Conservation (phyloP, 2,113 vertebrate genomes). For the Sylvilagus bachmani region DNA sequence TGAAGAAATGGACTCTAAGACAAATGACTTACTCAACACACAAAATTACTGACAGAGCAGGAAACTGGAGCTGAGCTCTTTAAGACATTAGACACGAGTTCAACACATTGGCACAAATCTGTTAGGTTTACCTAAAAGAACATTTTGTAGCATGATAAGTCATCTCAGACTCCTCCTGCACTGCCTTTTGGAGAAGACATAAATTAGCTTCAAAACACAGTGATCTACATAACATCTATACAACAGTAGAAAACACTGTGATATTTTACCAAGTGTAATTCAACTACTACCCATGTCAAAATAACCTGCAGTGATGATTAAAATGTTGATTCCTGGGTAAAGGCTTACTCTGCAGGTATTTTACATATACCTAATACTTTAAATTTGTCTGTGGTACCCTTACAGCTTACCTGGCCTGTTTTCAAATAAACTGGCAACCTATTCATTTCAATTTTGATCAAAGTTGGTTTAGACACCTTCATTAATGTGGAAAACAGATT, state of each 20-base stretch:
- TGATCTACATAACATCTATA: not conserved
- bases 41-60: not conserved
- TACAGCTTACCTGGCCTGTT: not conserved
- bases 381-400: not conserved
- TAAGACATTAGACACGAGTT: not conserved
- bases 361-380: not conserved
- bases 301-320: not conserved
- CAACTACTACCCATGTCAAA: not conserved
- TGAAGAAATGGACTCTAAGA: not conserved
- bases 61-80: not conserved
- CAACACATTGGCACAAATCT: not conserved
- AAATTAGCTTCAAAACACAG: not conserved
- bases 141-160: not conserved
- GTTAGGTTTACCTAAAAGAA: constrained; percentile 6
- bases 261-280: not conserved
- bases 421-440: not conserved
- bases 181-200: not conserved
- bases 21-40: not conserved
- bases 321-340: not conserved
- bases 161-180: not conserved
- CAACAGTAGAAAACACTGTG: not conserved
- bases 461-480: constrained; percentile 1
- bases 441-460: constrained; percentile 55
- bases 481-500: constrained; percentile 25
- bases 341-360: not conserved